These are phyloP conservation scores for Hyperoodon ampullatus DNA, from an alignment of 2,113 vertebrate species.

Conservation along the genomic window DNA sequence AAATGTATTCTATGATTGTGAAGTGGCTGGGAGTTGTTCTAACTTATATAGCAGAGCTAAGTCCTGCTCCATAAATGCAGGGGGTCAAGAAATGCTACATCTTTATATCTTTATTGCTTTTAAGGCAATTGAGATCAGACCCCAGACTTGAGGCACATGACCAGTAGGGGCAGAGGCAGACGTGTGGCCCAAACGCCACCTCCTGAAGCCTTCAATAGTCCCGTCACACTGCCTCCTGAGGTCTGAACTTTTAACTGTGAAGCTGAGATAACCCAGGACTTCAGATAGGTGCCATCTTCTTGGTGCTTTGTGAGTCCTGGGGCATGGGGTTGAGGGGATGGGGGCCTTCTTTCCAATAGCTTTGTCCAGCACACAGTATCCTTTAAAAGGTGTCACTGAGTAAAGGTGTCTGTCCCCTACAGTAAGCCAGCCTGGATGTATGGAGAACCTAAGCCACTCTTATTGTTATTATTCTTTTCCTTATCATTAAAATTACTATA, in stretches of 20 bases:
- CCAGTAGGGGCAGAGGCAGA: not conserved
- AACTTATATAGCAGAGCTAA: not conserved
- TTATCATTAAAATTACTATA: not conserved
- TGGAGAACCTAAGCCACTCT: not conserved
- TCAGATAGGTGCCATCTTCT: not conserved
- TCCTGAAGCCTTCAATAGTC: not conserved
- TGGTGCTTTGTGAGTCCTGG: not conserved
- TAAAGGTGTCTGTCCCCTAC: not conserved
- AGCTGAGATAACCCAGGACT: not conserved
- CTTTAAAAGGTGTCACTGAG: not conserved
- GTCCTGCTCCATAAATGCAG: not conserved
- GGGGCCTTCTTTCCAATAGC: not conserved
- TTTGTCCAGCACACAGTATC: not conserved
- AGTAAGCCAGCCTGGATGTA: not conserved
- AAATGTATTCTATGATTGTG: not conserved
- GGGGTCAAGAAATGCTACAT: not conserved
- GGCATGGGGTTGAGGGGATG: not conserved
- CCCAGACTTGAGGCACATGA: not conserved
- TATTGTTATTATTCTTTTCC: not conserved
- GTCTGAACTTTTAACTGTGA: not conserved
- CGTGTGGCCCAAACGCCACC: not conserved
- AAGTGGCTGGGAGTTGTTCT: not conserved
- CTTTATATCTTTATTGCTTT: not conserved
- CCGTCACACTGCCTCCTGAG: not conserved
- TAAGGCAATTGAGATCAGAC: not conserved